Evolutionary conservation across 2,797 vertebrate genomes (phyloP).

Genomic region (Urophycis tenuis): DNA sequence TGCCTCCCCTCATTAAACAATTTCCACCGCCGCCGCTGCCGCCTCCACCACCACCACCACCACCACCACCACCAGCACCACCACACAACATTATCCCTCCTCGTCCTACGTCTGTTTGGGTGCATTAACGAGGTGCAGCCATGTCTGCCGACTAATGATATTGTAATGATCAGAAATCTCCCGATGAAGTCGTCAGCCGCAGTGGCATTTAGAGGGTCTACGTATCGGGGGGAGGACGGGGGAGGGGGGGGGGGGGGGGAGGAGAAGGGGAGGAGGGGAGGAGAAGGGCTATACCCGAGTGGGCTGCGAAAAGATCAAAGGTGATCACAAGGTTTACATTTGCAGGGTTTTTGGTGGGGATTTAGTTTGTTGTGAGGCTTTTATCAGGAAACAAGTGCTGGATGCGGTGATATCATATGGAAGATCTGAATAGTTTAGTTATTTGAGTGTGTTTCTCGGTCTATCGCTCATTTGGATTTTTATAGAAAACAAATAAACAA

Average conservation of each 20-base stretch:
- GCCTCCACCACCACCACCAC: slow-evolving; percentile 31
- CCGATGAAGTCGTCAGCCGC: slow-evolving; percentile 63
- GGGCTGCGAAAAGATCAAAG: slow-evolving; percentile 16
- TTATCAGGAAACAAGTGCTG: neutral
- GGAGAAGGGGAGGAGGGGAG: no score
- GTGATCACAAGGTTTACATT: slow-evolving; percentile 5
- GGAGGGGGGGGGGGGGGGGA: neutral
- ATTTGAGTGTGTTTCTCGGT: neutral
- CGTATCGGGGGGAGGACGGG: neutral
- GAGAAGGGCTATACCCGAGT: slow-evolving; percentile 23
- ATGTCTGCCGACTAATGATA: slow-evolving; percentile 90
- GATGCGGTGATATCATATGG: neutral
- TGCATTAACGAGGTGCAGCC: slow-evolving; percentile 89
- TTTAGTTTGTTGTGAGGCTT: neutral
- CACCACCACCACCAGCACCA: slow-evolving; percentile 56
- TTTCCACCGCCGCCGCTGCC: slow-evolving; percentile 37
- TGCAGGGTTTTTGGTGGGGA: neutral
- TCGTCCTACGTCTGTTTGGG: slow-evolving; percentile 85
- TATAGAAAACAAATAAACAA: neutral
- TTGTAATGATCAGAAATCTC: slow-evolving; percentile 78
- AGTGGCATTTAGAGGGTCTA: slow-evolving; percentile 54
- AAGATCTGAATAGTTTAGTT: neutral
- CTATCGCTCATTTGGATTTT: neutral
- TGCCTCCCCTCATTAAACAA: slow-evolving; percentile 88
- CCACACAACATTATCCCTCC: slow-evolving; percentile 82